Percentiles rank a stretch among this genome's conserved stretches.
phyloP scores from a whole-genome alignment of 2,888 invertebrate genomes.

The Gari tellinella region DNA sequence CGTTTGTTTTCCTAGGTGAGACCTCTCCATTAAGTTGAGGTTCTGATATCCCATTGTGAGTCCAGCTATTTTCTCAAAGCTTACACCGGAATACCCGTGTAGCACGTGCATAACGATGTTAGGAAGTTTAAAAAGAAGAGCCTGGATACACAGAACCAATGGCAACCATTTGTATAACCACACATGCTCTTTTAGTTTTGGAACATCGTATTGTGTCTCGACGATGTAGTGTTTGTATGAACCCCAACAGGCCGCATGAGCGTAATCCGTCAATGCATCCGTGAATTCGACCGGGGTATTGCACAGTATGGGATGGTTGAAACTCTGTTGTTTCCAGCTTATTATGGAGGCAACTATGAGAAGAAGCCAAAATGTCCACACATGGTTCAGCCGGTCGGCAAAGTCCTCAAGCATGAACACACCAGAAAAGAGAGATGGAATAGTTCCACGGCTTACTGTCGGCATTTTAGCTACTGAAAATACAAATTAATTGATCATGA shows the following conservation, averaged over 20 bases:
- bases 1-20: slow-evolving; percentile 30
- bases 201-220: neutral
- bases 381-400: slow-evolving; percentile 52
- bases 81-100: slow-evolving; percentile 45
- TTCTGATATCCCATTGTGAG: slow-evolving; percentile 42
- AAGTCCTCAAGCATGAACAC: slow-evolving; percentile 43
- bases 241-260: slow-evolving; percentile 29
- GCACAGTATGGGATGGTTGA: slow-evolving; percentile 30
- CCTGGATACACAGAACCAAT: slow-evolving; percentile 43
- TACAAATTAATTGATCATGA: no score
- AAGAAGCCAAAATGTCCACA: slow-evolving; percentile 57
- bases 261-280: neutral
- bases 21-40: slow-evolving; percentile 35
- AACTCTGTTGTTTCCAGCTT: slow-evolving; percentile 44
- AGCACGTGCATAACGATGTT: slow-evolving; percentile 42
- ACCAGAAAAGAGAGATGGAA: slow-evolving; percentile 22
- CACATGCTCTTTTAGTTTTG: neutral
- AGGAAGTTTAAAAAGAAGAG: slow-evolving; percentile 54
- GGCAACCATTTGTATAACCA: slow-evolving; percentile 49
- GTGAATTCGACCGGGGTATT: slow-evolving; percentile 43
- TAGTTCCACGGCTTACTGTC: slow-evolving; percentile 24
- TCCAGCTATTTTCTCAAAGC: slow-evolving; percentile 46
- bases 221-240: neutral
- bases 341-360: slow-evolving; percentile 34
- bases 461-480: slow-evolving; percentile 26